Percentiles rank a stretch among this genome's conserved stretches.
Evolutionary conservation across 1,140 invertebrate genomes (phyloP).

Genomic region (Catajapyx aquilonaris): DNA sequence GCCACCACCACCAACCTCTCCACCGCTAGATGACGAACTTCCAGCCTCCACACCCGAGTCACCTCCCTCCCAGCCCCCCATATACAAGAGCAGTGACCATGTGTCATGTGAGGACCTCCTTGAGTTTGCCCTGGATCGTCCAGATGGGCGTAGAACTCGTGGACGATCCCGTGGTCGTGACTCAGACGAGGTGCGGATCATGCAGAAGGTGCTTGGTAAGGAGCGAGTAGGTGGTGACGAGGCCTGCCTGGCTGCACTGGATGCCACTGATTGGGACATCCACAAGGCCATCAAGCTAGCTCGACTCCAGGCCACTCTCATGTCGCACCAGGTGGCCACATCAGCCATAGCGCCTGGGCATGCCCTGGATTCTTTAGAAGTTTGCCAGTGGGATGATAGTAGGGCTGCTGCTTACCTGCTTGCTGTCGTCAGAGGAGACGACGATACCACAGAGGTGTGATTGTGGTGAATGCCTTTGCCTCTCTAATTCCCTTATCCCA

Average conservation of each 20-base stretch:
- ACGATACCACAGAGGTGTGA: slow-evolving; percentile 2
- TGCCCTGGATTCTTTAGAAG: slow-evolving; percentile 6
- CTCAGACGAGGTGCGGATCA: slow-evolving; percentile 75
- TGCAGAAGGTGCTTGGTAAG: slow-evolving; percentile 70
- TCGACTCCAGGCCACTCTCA: slow-evolving; percentile 36
- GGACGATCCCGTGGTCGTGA: slow-evolving; percentile 59
- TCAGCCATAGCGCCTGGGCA: slow-evolving; percentile 2
- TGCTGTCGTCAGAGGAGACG: slow-evolving; percentile 4
- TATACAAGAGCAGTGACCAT: slow-evolving; percentile 33
- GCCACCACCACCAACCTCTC: slow-evolving; percentile 5
- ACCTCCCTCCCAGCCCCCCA: slow-evolving; percentile 7
- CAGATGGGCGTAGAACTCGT: slow-evolving; percentile 32
- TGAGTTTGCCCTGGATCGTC: slow-evolving; percentile 70
- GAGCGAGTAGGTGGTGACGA: slow-evolving; percentile 25
- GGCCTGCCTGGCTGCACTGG: slow-evolving; percentile 55
- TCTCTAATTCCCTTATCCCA: no score
- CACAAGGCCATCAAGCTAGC: slow-evolving; percentile 71
- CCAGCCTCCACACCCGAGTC: slow-evolving; percentile 4
- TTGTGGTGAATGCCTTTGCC: no score
- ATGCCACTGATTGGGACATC: slow-evolving; percentile 71
- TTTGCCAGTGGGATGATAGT: slow-evolving; percentile 9
- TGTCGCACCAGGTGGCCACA: slow-evolving; percentile 15
- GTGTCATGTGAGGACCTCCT: slow-evolving; percentile 81
- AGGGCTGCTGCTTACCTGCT: slow-evolving; percentile 8
- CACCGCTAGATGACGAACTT: no score